phyloP scores from a whole-genome alignment of 1,140 invertebrate genomes.

The Thaumetopoea pityocampa region DNA sequence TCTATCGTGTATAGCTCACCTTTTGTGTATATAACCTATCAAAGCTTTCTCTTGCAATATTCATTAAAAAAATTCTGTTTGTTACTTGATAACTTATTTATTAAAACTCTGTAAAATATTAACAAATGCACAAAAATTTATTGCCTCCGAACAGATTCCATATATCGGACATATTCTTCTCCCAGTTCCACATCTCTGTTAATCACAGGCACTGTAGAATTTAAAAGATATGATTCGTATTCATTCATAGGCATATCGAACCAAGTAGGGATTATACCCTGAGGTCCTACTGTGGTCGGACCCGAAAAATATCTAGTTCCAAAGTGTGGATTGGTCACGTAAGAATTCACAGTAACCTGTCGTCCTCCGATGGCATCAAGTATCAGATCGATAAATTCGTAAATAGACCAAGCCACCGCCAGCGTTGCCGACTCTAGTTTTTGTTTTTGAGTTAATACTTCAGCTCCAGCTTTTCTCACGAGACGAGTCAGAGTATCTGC shows the following conservation, averaged over 20 bases:
- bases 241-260: conserved; percentile 33
- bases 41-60: no score
- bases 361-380: conserved; percentile 33
- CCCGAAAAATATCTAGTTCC: conserved; percentile 48
- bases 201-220: conserved; percentile 28
- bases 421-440: conserved; percentile 33
- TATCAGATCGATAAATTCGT: conserved; percentile 37
- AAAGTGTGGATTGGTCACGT: conserved; percentile 39
- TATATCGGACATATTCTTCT: conserved; percentile 32
- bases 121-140: background rate
- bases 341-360: conserved; percentile 31
- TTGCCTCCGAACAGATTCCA: conserved; percentile 11
- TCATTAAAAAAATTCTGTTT: no score
- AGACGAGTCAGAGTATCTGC: conserved; percentile 39
- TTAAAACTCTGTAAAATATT: conserved; percentile 10
- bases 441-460: conserved; percentile 37
- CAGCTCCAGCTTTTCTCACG: conserved; percentile 38
- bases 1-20: no score
- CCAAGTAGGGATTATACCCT: conserved; percentile 33
- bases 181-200: conserved; percentile 35
- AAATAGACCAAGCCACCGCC: conserved; percentile 39
- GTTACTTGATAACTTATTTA: background rate
- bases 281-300: conserved; percentile 32
- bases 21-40: no score
- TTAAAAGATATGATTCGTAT: conserved; percentile 32